A percentile compares a stretch with the other conserved stretches of the same genome.
These are phyloP conservation scores for Cynodonichthys magdalenae DNA, from an alignment of 2,797 vertebrate genomes.

Conservation along the genomic window DNA sequence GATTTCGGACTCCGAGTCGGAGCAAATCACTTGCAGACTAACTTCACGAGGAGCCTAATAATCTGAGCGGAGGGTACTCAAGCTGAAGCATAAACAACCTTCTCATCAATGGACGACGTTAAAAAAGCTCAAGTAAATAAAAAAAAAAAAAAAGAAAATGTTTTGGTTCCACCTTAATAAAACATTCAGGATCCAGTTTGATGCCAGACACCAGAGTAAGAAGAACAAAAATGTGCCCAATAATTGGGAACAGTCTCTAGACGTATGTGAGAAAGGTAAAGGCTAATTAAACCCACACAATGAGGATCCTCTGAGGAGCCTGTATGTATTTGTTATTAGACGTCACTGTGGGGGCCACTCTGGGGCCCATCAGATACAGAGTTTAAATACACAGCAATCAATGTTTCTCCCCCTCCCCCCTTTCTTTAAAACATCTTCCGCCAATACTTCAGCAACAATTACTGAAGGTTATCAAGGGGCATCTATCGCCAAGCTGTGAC, in stretches of 20 bases:
- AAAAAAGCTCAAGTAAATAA: neutral
- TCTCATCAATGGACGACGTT: constrained; percentile 64
- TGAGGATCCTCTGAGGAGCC: constrained; percentile 89
- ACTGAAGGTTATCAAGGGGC: constrained; percentile 95
- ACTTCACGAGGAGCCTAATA: constrained; percentile 75
- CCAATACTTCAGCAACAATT: constrained; percentile 88
- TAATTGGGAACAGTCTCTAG: constrained; percentile 93
- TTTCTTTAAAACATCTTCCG: constrained; percentile 82
- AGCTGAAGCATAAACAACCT: constrained; percentile 74
- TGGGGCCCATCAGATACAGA: constrained; percentile 90
- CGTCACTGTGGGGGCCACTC: constrained; percentile 86
- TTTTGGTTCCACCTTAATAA: constrained; percentile 66
- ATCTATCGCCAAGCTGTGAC: constrained; percentile 89
- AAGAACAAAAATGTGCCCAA: constrained; percentile 85
- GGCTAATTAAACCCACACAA: constrained; percentile 92
- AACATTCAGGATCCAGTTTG: constrained; percentile 50
- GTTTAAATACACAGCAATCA: constrained; percentile 90
- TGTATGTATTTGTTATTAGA: constrained; percentile 94
- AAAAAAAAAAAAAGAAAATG: constrained; percentile 10
- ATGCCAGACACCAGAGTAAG: constrained; percentile 61
- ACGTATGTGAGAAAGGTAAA: constrained; percentile 89
- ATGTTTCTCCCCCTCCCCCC: constrained; percentile 81
- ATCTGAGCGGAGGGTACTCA: constrained; percentile 72
- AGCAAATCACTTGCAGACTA: constrained; percentile 84
- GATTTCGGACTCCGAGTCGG: constrained; percentile 77